Base-by-base conservation (phyloP, 2,888 invertebrate genomes). In the Sinelater perroti region DNA sequence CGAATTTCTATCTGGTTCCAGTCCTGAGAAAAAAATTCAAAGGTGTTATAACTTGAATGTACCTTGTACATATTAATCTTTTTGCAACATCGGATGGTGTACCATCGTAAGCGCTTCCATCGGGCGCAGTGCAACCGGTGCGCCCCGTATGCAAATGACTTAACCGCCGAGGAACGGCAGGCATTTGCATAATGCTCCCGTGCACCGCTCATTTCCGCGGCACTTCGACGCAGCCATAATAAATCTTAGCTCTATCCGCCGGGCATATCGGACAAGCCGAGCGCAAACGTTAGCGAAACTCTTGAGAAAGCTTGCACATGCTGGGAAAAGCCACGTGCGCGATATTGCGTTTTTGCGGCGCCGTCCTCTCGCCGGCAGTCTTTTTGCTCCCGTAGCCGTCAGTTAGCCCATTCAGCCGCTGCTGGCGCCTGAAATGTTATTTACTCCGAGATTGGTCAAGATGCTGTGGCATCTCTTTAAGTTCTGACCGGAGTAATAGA, bases 291-390 rank as follows among this genome's bases (percentile, higher is more conserved):
- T 21, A 47, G 26, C 13, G 47, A 47, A 47, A 47, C 47, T 47
- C 33, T 33, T 47, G 47, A 47, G 47, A 47, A 47, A 47, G 35
- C 33, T 31, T 35, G 33, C 47, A 47, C 20, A 24, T 33, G 31
- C 21, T 47, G 31, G 1, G 35, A 35, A 47, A 47, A 33, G 20
- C 20, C 47, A 47, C 31, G 47, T 47, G 47, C 47, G 10, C 21
- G 8, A 47, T 47, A 33, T 47, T 47, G 31, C 16, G 40, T 40
- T 40, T 40, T 40, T 40, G 40, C 13, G 3, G 40, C 2, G 8
- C 28, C 30, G 18, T 18, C 18, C 30, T 18, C 18, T 44, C 10
- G 10, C 14, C 10, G 7, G 40, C 35, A 21, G 24, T 10, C 42
- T 42, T 24, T 13, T 14, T 11, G 42, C n/a, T 11, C 11, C 28